Base-by-base conservation (phyloP, 1,140 invertebrate genomes). In the Episyrphus balteatus region DNA sequence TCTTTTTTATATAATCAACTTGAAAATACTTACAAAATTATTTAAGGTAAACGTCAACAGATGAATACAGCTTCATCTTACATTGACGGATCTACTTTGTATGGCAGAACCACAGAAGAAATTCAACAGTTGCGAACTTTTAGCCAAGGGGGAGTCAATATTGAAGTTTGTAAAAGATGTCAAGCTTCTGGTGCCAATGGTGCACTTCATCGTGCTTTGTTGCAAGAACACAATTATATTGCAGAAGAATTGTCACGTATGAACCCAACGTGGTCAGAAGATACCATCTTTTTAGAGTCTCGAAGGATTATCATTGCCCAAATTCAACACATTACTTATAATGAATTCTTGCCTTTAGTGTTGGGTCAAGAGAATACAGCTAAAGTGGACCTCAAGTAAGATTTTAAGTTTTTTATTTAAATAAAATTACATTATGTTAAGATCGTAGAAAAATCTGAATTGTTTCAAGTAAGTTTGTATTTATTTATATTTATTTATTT, bases 1-100 rank as follows among this genome's bases (percentile, higher is more conserved):
- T 5, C 21, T 8, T 26, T 26, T 3, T 37, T 3, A 10, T 11
- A 3, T 63, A 64, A 61, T 21, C 6, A 37, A 17, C 3, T 37
- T 3, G 13, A 10, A 2, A 12, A 13, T 31, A 18, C 21, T 30
- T 10, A 11, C 18, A 9, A 15, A 38, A 19, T 5, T 37, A 38
- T 63, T 63, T 31, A 65, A 81, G 78, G 59, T 44, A 50, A 82
- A 44, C 73, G 88, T 31, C 83, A 92, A 51, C 87, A 90, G 62
- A 88, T 91, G 79, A 94, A 93, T 68, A 76, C 87, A 51, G 90
- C 84, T 0, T 88, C 90, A 0, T 79, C 84, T 5, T 92, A 88
- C 61, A 71, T 95, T 10, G 92, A 95, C 58, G 92, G 79, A 2
- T 91, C 88, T 0, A 81, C 82, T 13, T 70, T 95, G 34, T 95